These are phyloP conservation scores for Otus scops DNA, from an alignment of 2,797 vertebrate genomes.

Conservation along the genomic window DNA sequence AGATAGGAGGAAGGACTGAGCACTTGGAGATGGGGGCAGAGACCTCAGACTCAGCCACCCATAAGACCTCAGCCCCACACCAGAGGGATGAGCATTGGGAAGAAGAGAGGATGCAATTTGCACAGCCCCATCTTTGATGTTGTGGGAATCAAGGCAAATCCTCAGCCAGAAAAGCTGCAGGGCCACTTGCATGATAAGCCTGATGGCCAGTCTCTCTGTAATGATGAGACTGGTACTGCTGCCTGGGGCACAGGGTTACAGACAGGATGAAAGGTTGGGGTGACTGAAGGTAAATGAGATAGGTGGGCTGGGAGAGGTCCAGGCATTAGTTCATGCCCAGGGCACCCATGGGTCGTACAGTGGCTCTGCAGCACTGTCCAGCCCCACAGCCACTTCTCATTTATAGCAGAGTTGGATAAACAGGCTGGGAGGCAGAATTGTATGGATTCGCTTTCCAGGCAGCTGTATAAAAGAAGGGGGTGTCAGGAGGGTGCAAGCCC, in stretches of 20 bases:
- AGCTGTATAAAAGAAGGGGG: background rate
- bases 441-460: background rate
- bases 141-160: constrained; percentile 21
- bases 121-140: constrained; percentile 7
- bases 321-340: background rate
- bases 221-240: background rate
- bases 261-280: background rate
- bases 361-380: background rate
- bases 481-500: background rate
- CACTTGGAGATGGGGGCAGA: background rate
- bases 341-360: background rate
- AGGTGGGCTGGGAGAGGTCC: background rate
- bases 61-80: background rate
- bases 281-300: constrained; percentile 11
- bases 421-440: background rate
- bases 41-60: background rate
- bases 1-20: background rate
- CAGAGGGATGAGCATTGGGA: background rate
- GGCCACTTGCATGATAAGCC: constrained; percentile 26
- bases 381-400: background rate
- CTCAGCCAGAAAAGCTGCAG: background rate
- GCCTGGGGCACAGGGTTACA: background rate
- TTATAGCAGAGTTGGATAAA: background rate
- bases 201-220: background rate
- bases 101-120: background rate